These are phyloP conservation scores for Acanthoscelides obtectus DNA, from an alignment of 2,888 invertebrate genomes.

Conservation along the genomic window DNA sequence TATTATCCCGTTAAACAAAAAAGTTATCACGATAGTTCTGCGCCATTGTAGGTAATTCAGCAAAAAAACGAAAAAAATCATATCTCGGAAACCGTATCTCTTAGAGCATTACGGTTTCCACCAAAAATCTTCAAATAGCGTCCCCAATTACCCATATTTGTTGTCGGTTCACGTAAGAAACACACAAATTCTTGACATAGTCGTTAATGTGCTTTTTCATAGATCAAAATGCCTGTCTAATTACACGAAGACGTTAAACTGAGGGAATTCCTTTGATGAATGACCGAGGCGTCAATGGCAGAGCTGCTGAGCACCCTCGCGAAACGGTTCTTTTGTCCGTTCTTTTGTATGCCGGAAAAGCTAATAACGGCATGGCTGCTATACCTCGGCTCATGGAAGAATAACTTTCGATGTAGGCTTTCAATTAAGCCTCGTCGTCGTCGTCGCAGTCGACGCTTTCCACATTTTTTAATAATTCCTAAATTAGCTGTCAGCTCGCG, in stretches of 20 bases:
- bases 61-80: too few relatives aligned
- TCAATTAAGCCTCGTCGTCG: not conserved
- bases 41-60: too few relatives aligned
- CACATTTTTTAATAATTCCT: not conserved
- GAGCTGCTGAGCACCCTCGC: not conserved
- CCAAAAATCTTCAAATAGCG: too few relatives aligned
- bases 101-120: too few relatives aligned
- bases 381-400: not conserved
- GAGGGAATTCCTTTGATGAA: not conserved
- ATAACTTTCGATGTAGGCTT: not conserved
- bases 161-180: too few relatives aligned
- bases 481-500: not conserved
- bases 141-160: too few relatives aligned
- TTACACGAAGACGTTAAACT: not conserved
- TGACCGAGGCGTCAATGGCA: not conserved
- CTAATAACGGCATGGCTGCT: not conserved
- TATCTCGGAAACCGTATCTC: too few relatives aligned
- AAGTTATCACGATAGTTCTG: too few relatives aligned
- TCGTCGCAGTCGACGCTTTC: not conserved
- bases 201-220: too few relatives aligned
- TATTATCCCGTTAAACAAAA: too few relatives aligned
- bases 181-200: too few relatives aligned
- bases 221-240: too few relatives aligned
- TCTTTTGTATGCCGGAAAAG: not conserved
- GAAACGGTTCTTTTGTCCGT: not conserved